Evolutionary conservation across 2,113 vertebrate species (phyloP), one percentile per base, ranked within the genome.

Genomic region (Canis aureus): DNA sequence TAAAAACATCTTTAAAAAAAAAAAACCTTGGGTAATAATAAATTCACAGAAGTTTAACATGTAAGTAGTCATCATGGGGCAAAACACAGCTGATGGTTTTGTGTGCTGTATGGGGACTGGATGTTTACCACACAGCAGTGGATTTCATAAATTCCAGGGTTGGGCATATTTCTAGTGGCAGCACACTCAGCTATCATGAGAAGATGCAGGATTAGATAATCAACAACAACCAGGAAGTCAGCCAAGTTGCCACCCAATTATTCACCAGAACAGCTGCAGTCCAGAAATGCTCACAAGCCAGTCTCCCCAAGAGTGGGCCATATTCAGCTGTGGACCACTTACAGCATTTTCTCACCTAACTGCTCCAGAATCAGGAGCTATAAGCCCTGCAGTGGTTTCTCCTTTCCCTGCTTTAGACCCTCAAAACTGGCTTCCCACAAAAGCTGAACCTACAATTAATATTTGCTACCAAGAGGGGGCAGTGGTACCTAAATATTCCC

Each of bases 191-290:
- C 79, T 88, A 78, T 73, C 49, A 84, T 1, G 76, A 94, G 94
- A 95, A 95, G 90, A 94, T 8, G 55, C 20, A 49, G 64, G 86
- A 76, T 96, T 97, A 96, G 86, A 92, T 97, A 91, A 97, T 59
- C 86, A 95, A 88, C 91, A 89, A 74, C 87, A 71, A 78, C 0
- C 1, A 97, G 57, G 86, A 89, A 94, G 90, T 94, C 74, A 84
- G 97, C 78, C 97, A 97, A 96, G 97, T 96, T 53, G 57, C 91
- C 83, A 53, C 89, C 96, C 97, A 97, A 96, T 96, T 87, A 89
- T 84, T 93, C 80, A 67, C 43, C 67, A 85, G 83, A 96, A 84
- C 97, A 97, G 96, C 97, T 97, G 97, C 82, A 6, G 25, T 38
- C 87, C 94, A 95, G 90, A 93, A 90, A 94, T 62, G 55, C 60